phyloP scores from a whole-genome alignment of 2,113 vertebrate species.

The Cryptomyrus ogoouensis region DNA sequence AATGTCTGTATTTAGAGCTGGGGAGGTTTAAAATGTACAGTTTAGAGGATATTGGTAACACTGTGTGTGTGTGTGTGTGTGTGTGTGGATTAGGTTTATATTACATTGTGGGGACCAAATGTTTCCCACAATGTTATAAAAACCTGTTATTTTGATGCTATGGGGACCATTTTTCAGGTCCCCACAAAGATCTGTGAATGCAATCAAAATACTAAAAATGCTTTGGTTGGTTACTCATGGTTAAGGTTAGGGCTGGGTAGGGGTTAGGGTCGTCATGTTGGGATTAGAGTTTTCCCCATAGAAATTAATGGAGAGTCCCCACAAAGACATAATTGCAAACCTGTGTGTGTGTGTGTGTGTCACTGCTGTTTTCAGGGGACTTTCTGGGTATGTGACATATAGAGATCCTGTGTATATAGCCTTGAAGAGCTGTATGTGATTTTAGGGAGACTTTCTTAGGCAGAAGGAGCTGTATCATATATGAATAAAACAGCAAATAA shows the following conservation, averaged over 20 bases:
- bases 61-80: not conserved
- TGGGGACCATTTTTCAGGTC: too few species aligned
- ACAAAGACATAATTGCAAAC: too few species aligned
- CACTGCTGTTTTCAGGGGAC: not conserved
- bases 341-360: not conserved
- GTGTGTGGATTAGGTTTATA: not conserved
- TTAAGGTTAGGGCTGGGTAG: too few species aligned
- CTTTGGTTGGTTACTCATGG: too few species aligned
- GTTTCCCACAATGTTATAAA: too few species aligned
- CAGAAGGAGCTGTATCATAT: not conserved
- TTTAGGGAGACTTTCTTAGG: not conserved
- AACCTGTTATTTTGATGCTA: too few species aligned
- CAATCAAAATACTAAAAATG: too few species aligned
- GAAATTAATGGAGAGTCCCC: too few species aligned
- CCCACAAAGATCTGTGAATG: too few species aligned
- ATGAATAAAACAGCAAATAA: not conserved
- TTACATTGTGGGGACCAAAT: too few species aligned
- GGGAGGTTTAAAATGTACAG: not conserved
- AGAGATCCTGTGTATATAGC: not conserved
- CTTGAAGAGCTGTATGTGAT: not conserved
- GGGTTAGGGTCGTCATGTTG: too few species aligned
- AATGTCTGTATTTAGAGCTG: not conserved
- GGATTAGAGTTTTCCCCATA: too few species aligned
- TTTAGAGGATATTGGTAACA: not conserved
- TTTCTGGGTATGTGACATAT: not conserved